Percentiles rank a stretch among this genome's conserved stretches.
These are phyloP conservation scores for Limulus polyphemus DNA, from an alignment of 2,888 invertebrate genomes.

Conservation along the genomic window DNA sequence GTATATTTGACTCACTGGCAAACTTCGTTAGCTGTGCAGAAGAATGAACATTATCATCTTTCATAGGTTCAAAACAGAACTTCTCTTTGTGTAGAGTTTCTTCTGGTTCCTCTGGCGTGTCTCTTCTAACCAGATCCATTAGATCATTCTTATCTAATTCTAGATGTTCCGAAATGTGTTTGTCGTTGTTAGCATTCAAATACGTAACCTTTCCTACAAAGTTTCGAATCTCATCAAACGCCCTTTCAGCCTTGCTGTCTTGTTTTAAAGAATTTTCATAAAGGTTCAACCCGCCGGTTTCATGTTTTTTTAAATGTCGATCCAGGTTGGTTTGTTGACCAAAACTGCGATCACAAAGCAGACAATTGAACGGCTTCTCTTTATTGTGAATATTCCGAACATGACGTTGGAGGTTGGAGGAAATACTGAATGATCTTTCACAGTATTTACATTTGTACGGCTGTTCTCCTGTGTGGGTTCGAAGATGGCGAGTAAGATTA, in stretches of 20 bases:
- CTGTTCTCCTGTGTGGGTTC: constrained; percentile 97
- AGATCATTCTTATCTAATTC: too few species aligned
- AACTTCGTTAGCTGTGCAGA: too few species aligned
- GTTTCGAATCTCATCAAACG: constrained; percentile 78
- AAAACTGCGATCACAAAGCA: constrained; percentile 88
- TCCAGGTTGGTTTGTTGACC: constrained; percentile 99
- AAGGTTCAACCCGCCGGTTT: constrained; percentile 66
- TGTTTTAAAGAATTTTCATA: constrained; percentile 32
- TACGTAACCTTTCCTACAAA: constrained; percentile 81
- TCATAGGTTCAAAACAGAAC: too few species aligned
- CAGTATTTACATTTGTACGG: constrained; percentile 97
- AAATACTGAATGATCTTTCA: constrained; percentile 93
- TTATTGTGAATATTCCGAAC: constrained; percentile 98
- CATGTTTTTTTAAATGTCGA: constrained; percentile 89
- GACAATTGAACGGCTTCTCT: constrained; percentile 89
- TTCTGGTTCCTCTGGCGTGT: too few species aligned
- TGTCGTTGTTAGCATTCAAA: neutral
- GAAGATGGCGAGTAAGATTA: constrained; percentile 85
- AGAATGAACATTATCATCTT: too few species aligned
- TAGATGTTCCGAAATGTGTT: neutral
- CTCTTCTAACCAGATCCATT: too few species aligned
- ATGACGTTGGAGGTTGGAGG: constrained; percentile 91
- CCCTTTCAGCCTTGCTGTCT: constrained; percentile 37
- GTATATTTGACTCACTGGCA: too few species aligned
- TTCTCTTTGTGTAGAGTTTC: too few species aligned